Percentiles rank a stretch among this genome's conserved stretches.
Conservation (phyloP, 2,888 invertebrate genomes). For the Bombylius discolor region DNA sequence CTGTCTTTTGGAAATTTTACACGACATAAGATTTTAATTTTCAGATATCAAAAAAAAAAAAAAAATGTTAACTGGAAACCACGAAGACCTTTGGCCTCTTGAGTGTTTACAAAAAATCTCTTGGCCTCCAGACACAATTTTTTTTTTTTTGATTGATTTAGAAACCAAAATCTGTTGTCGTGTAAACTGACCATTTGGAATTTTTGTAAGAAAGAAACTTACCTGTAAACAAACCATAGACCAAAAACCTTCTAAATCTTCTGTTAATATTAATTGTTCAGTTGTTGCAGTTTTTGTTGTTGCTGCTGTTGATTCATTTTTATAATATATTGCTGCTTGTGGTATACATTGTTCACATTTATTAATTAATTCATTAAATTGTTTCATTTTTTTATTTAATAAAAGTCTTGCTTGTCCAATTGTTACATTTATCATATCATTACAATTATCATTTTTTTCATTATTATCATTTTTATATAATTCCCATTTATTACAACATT, state of each 20-base stretch:
- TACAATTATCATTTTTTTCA: constrained; percentile 15
- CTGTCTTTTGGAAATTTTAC: too few species aligned
- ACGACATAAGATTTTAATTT: too few species aligned
- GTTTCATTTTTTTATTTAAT: constrained; percentile 56
- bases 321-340: not conserved
- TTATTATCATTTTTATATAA: constrained; percentile 22
- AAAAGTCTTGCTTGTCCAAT: constrained; percentile 64
- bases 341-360: constrained; percentile 23
- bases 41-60: too few species aligned
- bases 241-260: constrained; percentile 55
- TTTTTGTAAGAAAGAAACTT: not conserved
- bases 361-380: constrained; percentile 48
- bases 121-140: too few species aligned
- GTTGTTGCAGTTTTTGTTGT: constrained; percentile 14
- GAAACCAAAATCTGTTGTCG: too few species aligned
- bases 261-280: constrained; percentile 30
- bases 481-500: constrained; percentile 39
- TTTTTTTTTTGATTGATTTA: too few species aligned
- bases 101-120: too few species aligned
- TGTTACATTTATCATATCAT: constrained; percentile 49
- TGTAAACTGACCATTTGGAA: not conserved
- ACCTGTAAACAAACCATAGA: constrained; percentile 43
- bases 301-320: constrained; percentile 14
- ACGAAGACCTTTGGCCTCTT: too few species aligned
- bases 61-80: too few species aligned